These are phyloP conservation scores for Meganola albula DNA, from an alignment of 2,888 invertebrate species.

Conservation along the genomic window DNA sequence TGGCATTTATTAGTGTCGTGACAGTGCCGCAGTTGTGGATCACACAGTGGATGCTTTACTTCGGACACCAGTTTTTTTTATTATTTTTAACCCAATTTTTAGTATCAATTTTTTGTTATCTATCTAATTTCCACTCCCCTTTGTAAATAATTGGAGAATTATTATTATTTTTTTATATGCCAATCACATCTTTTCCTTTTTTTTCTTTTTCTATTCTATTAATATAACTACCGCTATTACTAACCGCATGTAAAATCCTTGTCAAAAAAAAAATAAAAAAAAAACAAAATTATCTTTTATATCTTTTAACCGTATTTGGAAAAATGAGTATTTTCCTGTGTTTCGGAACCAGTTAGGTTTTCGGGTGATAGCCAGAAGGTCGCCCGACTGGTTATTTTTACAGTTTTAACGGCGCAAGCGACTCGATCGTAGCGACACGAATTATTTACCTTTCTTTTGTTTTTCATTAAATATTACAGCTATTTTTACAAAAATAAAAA, in stretches of 20 bases:
- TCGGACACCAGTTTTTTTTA: constrained; percentile 52
- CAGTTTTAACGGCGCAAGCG: constrained; percentile 70
- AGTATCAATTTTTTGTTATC: constrained; percentile 22
- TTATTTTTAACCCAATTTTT: constrained; percentile 28
- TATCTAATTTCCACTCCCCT: constrained; percentile 39
- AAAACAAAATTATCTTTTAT: constrained; percentile 5
- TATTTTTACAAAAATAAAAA: too few relatives aligned
- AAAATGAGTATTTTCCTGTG: constrained; percentile 43
- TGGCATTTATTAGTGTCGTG: constrained; percentile 75
- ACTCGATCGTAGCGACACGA: constrained; percentile 37
- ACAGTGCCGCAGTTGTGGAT: constrained; percentile 57
- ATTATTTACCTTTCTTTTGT: constrained; percentile 44
- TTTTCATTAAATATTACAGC: too few relatives aligned
- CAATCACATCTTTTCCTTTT: constrained; percentile 69
- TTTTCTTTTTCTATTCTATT: constrained; percentile 35
- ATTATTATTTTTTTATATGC: constrained; percentile 61
- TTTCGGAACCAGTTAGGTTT: constrained; percentile 42
- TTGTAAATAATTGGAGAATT: constrained; percentile 63
- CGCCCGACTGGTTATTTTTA: constrained; percentile 68
- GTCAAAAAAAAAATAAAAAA: constrained; percentile 10
- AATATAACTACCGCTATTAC: constrained; percentile 41
- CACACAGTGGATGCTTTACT: constrained; percentile 54
- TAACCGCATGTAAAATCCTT: constrained; percentile 52
- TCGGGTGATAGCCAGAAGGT: constrained; percentile 66
- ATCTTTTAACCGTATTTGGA: constrained; percentile 32